Base-by-base conservation (phyloP, 2,113 vertebrate genomes). In the Notothenia rossii region DNA sequence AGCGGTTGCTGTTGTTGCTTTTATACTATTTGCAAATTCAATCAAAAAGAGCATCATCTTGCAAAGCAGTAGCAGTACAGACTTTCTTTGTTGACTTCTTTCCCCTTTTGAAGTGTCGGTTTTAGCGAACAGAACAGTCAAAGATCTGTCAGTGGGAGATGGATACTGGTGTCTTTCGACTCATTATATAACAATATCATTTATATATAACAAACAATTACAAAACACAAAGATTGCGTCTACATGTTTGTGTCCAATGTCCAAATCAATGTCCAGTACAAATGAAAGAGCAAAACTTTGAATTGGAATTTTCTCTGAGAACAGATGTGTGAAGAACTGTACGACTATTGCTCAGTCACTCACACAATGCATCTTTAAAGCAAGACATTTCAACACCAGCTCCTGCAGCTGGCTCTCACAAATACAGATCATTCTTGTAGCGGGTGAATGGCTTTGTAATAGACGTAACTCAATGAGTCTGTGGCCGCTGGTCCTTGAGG, bases 61-160 rank as follows among this genome's bases (percentile, higher is more conserved):
- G n/a, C 6, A 36, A 7, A n/a, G 17, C n/a, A 45, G 53, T 43
- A n/a, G 17, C n/a, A 45, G 53, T 43, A 25, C 54, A 51, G 75
- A 61, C 13, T 49, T 58, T 10, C 2, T 3, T 15, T 45, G 5
- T 33, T 15, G 33, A 17, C 17, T 55, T 67, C 9, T 51, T 73
- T 73, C 70, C 55, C 48, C 33, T 55, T 15, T 69, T 20, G 10
- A 62, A 33, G 40, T 81, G 58, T 64, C 33, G 4, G 48, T 66
- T 46, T 67, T 49, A 48, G 48, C 2, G 7, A 76, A 65, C 18
- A 55, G 15, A 2, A 14, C 25, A 33, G 46, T 7, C 49, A 67
- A 55, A 77, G 43, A 68, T 62, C 68, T 67, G 36, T 66, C 20
- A 20, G 60, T 70, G 67, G 45, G 46, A 70, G 20, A 59, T 63